Base-by-base conservation (phyloP, 2,113 vertebrate species). In the Cygnus buccinator region DNA sequence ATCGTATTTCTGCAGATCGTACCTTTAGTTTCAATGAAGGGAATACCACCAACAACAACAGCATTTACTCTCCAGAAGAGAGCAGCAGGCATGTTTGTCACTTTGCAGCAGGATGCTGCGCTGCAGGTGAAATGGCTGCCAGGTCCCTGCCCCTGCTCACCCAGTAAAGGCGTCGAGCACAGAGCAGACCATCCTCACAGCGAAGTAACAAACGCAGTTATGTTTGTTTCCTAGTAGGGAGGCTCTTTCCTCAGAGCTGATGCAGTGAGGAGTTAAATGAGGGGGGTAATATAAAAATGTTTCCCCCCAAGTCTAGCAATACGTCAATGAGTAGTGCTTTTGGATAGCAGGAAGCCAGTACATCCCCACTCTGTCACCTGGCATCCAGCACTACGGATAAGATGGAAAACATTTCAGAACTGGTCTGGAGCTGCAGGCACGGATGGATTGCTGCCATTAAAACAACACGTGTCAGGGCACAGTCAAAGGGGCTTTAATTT, bases 401-500 rank as follows among this genome's bases (percentile, higher is more conserved):
- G 22, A 48, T 37, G 73, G 39, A 83, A 73, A 17, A 74, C 16
- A 46, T 10, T 61, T 78, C 28, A 63, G 65, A 71, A 86, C 8
- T 9, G 13, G 29, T 50, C 50, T 80, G 59, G 48, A 70, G 28
- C 72, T 79, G 44, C 0, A 0, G 48, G 25, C 41, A 68, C 57
- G 29, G 0, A 65, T 18, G 43, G 39, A 66, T 67, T 83, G 55
- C 67, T 74, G 41, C 72, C 90, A 83, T 80, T 94, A 83, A 83
- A 91, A 62, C 26, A 15, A 29, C n/a, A 59, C 48, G 20, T 75
- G 67, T 87, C 73, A 81, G 46, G 65, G 73, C 43, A 50, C 25
- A 54, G 54, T 74, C 76, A 95, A 80, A 90, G 8, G 3, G 14
- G 11, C 39, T 84, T 88, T 75, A 55, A 88, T 84, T 86, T 90